Evolutionary conservation across 2,113 vertebrate genomes (phyloP).

Genomic region (Haemorhous mexicanus): DNA sequence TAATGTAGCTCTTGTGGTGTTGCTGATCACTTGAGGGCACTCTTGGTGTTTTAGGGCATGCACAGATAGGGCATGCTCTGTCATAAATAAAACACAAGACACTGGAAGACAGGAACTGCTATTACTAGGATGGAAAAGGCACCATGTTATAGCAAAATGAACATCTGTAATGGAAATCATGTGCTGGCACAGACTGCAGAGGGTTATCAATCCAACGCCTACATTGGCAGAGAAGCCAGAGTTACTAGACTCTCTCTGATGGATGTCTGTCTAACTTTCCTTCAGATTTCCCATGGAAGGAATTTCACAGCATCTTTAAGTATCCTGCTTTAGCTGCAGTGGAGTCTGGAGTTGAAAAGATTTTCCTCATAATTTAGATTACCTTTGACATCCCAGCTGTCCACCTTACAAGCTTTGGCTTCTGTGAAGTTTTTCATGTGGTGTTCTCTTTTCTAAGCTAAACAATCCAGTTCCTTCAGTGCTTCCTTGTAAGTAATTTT

Average conservation of each 20-base stretch:
- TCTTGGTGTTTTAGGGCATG: conserved; percentile 1
- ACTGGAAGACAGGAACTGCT: background rate
- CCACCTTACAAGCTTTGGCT: background rate
- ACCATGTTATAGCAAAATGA: background rate
- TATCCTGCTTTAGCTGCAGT: conserved; percentile 5
- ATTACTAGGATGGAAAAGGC: background rate
- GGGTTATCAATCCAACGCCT: background rate
- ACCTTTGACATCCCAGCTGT: conserved; percentile 35
- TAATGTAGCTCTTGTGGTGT: background rate
- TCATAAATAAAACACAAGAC: background rate
- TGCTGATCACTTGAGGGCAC: conserved; percentile 53
- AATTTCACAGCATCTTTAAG: conserved; percentile 36
- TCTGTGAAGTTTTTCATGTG: conserved; percentile 18
- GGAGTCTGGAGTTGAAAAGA: conserved; percentile 22
- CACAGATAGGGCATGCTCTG: background rate
- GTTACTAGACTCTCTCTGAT: background rate
- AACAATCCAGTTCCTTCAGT: conserved; percentile 16
- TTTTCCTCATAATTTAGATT: conserved; percentile 33
- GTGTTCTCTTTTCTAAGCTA: conserved; percentile 26
- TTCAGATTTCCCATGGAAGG: conserved; percentile 19
- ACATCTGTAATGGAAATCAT: background rate
- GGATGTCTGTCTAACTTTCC: conserved; percentile 7
- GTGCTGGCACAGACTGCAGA: background rate
- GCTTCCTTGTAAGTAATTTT: conserved; percentile 3
- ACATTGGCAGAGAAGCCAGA: background rate